These are phyloP conservation scores for Taeniopygia guttata DNA, from an alignment of 2,797 vertebrate species.

Conservation along the genomic window DNA sequence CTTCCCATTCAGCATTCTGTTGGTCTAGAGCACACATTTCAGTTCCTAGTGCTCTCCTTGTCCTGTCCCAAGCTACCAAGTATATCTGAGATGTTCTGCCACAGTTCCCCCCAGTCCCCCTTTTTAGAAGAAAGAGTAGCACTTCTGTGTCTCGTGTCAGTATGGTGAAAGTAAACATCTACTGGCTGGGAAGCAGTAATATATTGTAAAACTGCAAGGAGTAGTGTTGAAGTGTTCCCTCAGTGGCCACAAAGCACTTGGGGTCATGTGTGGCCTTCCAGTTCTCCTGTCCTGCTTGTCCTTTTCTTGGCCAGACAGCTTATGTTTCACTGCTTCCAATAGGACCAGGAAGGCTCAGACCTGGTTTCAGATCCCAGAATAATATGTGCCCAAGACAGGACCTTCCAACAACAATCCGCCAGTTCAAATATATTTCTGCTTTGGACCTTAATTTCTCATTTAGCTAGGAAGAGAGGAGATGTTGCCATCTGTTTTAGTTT, in stretches of 20 bases:
- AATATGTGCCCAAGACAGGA: neutral
- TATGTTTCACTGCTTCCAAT: neutral
- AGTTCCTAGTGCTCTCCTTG: neutral
- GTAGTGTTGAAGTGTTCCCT: neutral
- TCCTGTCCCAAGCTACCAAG: neutral
- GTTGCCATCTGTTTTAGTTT: neutral
- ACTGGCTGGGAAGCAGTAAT: neutral
- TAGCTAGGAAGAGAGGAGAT: neutral
- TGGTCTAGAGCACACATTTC: neutral
- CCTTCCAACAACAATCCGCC: neutral
- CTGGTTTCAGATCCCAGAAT: neutral
- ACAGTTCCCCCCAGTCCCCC: neutral
- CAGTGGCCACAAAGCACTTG: neutral
- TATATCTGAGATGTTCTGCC: neutral
- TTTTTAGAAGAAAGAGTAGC: neutral
- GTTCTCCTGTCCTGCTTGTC: neutral
- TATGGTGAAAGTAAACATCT: neutral
- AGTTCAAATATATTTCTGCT: neutral
- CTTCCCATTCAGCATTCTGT: neutral
- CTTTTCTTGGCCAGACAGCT: neutral
- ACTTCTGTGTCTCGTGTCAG: neutral
- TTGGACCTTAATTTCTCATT: neutral
- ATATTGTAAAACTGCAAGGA: neutral
- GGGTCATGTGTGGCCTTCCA: neutral
- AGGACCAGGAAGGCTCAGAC: neutral